These are phyloP conservation scores for Lordiphosa andalusiaca DNA, from an alignment of 2,888 invertebrate genomes.

Conservation along the genomic window DNA sequence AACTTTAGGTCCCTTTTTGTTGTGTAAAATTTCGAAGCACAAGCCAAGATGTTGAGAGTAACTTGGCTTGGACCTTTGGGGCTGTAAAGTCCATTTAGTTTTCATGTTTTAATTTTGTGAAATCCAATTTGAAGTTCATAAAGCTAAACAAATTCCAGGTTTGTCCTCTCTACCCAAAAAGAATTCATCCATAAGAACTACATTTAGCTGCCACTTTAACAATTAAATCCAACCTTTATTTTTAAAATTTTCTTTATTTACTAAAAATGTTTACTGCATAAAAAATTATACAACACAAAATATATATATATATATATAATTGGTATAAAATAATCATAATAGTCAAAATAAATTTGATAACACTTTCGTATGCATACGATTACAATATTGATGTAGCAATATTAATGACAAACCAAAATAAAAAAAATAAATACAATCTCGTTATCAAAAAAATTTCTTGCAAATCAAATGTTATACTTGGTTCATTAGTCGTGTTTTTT, in stretches of 20 bases:
- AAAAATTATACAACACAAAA: constrained; percentile 74
- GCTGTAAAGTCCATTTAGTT: too few species aligned
- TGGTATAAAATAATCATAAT: constrained; percentile 48
- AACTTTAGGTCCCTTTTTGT: too few species aligned
- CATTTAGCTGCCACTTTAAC: too few species aligned
- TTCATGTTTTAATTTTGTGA: too few species aligned
- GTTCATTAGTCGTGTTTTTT: constrained; percentile 53
- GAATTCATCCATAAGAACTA: too few species aligned
- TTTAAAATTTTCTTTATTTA: constrained; percentile 58
- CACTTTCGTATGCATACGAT: constrained; percentile 70
- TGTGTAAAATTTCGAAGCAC: too few species aligned
- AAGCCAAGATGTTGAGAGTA: too few species aligned
- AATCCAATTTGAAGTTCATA: too few species aligned
- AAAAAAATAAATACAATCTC: constrained; percentile 22
- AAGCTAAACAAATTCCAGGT: too few species aligned
- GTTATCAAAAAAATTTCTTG: constrained; percentile 24
- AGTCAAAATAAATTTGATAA: constrained; percentile 59
- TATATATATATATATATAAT: constrained; percentile 49
- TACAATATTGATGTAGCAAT: constrained; percentile 47
- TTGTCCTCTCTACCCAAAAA: too few species aligned
- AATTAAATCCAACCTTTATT: too few species aligned
- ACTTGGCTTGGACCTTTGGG: too few species aligned
- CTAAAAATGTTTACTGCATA: constrained; percentile 68
- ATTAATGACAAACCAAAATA: constrained; percentile 39
- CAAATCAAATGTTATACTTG: constrained; percentile 8